phyloP scores from a whole-genome alignment of 1,140 invertebrate species.

The Gryon sp. region DNA sequence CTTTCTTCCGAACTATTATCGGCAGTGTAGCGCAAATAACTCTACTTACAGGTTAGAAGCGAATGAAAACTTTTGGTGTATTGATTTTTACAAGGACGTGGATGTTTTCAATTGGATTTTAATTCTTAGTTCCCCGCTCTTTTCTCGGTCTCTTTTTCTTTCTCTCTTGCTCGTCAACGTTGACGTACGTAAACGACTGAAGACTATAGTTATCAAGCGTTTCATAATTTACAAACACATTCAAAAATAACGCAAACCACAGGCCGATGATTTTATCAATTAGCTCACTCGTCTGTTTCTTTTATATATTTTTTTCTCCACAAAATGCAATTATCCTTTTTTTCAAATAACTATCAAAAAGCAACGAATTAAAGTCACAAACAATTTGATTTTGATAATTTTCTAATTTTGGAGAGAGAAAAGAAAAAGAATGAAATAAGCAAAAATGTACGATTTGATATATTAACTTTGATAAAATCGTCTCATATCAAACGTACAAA shows the following conservation, averaged over 20 bases:
- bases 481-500: slow-evolving; percentile 1
- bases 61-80: slow-evolving; percentile 51
- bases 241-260: slow-evolving; percentile 7
- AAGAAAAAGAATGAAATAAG: no score
- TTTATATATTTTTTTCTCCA: not conserved
- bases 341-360: slow-evolving; percentile 4
- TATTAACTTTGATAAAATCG: no score
- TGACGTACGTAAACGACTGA: slow-evolving; percentile 20
- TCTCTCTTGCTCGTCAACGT: slow-evolving; percentile 16
- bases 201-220: slow-evolving; percentile 30
- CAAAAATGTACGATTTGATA: no score
- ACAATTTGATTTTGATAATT: slow-evolving; percentile 41
- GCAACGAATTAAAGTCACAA: not conserved
- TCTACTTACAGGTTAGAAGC: slow-evolving; percentile 44
- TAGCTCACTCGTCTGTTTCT: slow-evolving; percentile 6
- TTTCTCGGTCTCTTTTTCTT: not conserved
- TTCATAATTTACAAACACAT: slow-evolving; percentile 37
- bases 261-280: slow-evolving; percentile 1
- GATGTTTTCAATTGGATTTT: slow-evolving; percentile 59
- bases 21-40: slow-evolving; percentile 43
- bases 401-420: no score
- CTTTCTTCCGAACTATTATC: slow-evolving; percentile 37
- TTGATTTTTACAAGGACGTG: slow-evolving; percentile 58
- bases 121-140: slow-evolving; percentile 10
- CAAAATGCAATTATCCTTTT: not conserved